phyloP scores from a whole-genome alignment of 2,113 vertebrate genomes.

The Oreochromis tanganicae region DNA sequence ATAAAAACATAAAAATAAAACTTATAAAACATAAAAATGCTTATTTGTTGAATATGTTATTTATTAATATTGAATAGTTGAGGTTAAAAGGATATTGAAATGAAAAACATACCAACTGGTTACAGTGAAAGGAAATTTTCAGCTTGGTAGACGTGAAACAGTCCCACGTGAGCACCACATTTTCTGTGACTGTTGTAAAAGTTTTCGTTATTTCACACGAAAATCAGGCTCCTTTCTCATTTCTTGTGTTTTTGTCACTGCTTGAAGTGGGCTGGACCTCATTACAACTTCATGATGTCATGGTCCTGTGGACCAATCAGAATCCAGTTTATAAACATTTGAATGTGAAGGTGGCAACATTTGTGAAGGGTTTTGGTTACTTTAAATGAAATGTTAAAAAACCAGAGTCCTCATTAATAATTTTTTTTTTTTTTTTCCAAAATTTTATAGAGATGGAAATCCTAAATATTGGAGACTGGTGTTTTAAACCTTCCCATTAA shows the following conservation, averaged over 20 bases:
- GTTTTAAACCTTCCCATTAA: neutral
- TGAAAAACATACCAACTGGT: neutral
- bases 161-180: neutral
- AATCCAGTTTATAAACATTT: neutral
- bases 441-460: neutral
- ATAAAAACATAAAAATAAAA: no score
- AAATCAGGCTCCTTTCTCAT: neutral
- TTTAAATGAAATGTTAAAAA: neutral
- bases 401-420: neutral
- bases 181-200: neutral
- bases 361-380: neutral
- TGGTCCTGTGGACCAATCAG: neutral
- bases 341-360: neutral
- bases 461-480: neutral
- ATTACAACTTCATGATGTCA: neutral
- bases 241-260: neutral
- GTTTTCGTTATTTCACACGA: neutral
- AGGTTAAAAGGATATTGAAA: neutral
- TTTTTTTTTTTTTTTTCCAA: rapidly evolving
- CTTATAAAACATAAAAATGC: neutral
- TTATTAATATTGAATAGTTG: neutral
- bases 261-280: neutral
- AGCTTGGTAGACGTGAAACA: neutral
- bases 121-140: neutral
- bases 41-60: neutral